Evolutionary conservation across 2,113 vertebrate species (phyloP).

Genomic region (Rhadina sibilatrix): DNA sequence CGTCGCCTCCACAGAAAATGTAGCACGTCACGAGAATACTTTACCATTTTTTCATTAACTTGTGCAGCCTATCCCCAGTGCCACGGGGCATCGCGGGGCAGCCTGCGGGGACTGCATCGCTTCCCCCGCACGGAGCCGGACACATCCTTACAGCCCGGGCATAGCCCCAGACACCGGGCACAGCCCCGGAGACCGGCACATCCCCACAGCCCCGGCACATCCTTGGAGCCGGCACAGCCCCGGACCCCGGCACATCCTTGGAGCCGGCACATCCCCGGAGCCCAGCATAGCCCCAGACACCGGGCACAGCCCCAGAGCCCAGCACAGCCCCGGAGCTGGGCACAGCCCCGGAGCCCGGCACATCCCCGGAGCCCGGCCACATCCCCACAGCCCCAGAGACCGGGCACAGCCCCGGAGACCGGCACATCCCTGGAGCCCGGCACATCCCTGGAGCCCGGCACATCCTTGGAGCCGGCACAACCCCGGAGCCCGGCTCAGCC

Average conservation of each 20-base stretch:
- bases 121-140: neutral
- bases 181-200: neutral
- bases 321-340: accelerated
- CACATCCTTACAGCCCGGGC: too few relatives aligned
- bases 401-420: accelerated
- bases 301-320: accelerated
- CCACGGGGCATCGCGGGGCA: neutral
- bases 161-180: neutral
- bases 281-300: accelerated
- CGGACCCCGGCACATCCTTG: neutral
- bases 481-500: too few relatives aligned
- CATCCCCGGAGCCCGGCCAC: accelerated
- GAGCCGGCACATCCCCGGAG: neutral
- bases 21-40: neutral
- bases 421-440: accelerated
- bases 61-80: neutral
- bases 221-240: neutral
- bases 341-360: accelerated
- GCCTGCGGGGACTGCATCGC: neutral
- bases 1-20: neutral
- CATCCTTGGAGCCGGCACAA: too few relatives aligned
- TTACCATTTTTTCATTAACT: neutral
- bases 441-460: accelerated
- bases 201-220: accelerated
- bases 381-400: too few relatives aligned